Evolutionary conservation across 2,888 invertebrate species (phyloP).

Genomic region (Heteromurus nitidus): DNA sequence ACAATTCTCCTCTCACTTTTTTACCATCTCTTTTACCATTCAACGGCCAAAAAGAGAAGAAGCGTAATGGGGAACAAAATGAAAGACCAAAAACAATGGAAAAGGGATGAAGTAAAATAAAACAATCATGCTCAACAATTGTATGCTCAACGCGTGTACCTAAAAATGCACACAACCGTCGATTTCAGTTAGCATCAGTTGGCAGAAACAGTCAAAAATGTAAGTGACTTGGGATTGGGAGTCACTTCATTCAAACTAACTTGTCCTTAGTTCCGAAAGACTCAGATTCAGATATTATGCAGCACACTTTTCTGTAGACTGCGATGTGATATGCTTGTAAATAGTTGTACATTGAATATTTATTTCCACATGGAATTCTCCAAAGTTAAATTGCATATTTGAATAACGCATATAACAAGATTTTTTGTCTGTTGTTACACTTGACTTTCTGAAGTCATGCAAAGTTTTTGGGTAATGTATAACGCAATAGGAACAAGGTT

Average conservation of each 20-base stretch:
- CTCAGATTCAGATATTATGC: background rate
- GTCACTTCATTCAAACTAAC: background rate
- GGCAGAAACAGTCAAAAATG: slow-evolving; percentile 6
- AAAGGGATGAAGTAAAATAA: background rate
- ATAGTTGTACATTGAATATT: background rate
- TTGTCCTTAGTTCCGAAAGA: background rate
- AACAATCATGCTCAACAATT: background rate
- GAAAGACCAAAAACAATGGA: slow-evolving; percentile 1
- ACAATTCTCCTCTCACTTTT: slow-evolving; percentile 37
- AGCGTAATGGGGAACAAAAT: background rate
- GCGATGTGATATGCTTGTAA: too few species aligned
- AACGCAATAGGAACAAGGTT: slow-evolving; percentile 40
- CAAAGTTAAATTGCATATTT: background rate
- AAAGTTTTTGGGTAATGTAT: background rate
- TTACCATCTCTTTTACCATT: background rate
- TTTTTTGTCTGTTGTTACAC: background rate
- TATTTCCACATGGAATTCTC: too few species aligned
- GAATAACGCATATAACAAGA: background rate
- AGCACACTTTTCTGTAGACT: background rate
- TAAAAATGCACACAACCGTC: slow-evolving; percentile 17
- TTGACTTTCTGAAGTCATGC: background rate
- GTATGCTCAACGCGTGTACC: background rate
- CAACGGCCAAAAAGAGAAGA: slow-evolving; percentile 16
- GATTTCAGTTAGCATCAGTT: background rate
- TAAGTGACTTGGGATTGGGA: slow-evolving; percentile 35